Base-by-base conservation (phyloP, 2,797 vertebrate genomes). In the Microcaecilia unicolor region DNA sequence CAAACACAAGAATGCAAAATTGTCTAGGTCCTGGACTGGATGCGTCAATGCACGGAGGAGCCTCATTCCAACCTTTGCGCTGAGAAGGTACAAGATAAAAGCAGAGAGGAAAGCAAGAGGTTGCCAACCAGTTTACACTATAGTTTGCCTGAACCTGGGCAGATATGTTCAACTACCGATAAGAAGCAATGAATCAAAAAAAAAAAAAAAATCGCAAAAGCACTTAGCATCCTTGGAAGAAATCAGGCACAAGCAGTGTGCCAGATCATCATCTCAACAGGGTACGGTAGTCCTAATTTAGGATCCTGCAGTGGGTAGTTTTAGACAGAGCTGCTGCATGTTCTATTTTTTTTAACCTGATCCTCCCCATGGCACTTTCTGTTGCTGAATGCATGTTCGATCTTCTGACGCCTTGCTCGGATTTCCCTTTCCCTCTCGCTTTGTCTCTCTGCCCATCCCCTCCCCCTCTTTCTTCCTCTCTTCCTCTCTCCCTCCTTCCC, bases 141-240 rank as follows among this genome's bases (percentile, higher is more conserved):
- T 34, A 8, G 20, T 29, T 13, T 14, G 3, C 9, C 3, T 2
- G 19, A 8, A 13, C 25, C 13, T 3, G 24, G 26, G n/a, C 18
- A 14, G 30, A 29, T 45, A 5, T 29, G 12, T n/a, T 23, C 43
- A 31, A 30, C 32, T 24, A 20, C n/a, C 9, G 7, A 7, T n/a
- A 13, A 25, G 2, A 11, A 12, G n/a, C n/a, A n/a, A n/a, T n/a
- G n/a, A n/a, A n/a, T n/a, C n/a, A n/a, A n/a, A n/a, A n/a, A n/a
- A n/a, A n/a, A n/a, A n/a, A n/a, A n/a, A n/a, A n/a, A n/a, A 5
- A 5, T 41, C 44, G 48, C 49, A 52, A 41, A 25, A 19, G 46
- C 36, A 48, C 46, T 54, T 48, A 44, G 39, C 49, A 59, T 48
- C 58, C 30, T 25, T 35, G 40, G 26, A 34, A 34, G 47, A 26